Conservation (phyloP, 2,797 vertebrate genomes). For the Halcyon leucocephala region DNA sequence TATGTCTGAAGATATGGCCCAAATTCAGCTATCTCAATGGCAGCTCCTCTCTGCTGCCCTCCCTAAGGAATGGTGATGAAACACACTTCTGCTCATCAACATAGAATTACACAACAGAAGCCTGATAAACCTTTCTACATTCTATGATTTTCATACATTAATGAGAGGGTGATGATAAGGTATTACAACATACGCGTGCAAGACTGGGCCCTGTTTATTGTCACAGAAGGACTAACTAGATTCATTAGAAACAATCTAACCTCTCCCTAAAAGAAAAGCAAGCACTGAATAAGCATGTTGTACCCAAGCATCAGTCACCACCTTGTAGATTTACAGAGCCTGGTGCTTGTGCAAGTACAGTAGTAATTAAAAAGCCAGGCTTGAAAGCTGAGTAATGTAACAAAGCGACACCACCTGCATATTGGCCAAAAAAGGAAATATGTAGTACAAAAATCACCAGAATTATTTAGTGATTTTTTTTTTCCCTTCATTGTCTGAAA, state of each 20-base stretch:
- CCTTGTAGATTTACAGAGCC: neutral
- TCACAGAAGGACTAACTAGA: neutral
- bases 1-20: neutral
- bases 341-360: neutral
- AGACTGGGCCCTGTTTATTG: slow-evolving; percentile 45
- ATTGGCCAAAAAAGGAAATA: neutral
- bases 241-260: neutral
- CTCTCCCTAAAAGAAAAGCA: neutral
- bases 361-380: neutral
- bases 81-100: neutral
- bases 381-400: neutral
- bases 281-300: neutral
- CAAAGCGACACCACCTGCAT: neutral
- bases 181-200: slow-evolving; percentile 23
- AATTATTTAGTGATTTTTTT: neutral
- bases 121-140: slow-evolving; percentile 15
- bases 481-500: neutral
- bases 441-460: neutral
- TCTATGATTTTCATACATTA: neutral
- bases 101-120: slow-evolving; percentile 15
- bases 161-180: slow-evolving; percentile 71
- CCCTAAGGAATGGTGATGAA: slow-evolving; percentile 9
- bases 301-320: slow-evolving; percentile 8
- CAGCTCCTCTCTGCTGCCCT: slow-evolving; percentile 6
- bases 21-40: neutral